Evolutionary conservation across 2,113 vertebrate genomes (phyloP).

Genomic region (Choloepus hoffmanni): DNA sequence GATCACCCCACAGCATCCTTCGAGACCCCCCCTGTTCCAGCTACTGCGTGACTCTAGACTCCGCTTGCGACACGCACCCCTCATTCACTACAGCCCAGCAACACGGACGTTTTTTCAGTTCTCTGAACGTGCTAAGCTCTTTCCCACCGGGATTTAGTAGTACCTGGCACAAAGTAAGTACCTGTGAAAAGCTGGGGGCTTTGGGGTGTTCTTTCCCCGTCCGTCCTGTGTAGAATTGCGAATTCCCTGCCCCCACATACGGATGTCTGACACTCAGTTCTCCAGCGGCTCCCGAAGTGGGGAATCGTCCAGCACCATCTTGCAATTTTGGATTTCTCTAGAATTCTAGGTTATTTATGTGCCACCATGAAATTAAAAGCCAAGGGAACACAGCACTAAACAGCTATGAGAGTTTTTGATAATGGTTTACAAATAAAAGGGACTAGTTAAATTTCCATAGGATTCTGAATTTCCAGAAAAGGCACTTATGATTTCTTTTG

Average conservation of each 20-base stretch:
- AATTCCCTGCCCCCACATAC: neutral
- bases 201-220: neutral
- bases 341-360: slow-evolving; percentile 33
- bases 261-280: no score
- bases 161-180: neutral
- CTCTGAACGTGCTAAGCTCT: neutral
- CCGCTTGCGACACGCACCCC: neutral
- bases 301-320: neutral
- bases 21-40: no score
- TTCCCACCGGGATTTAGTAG: neutral
- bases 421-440: slow-evolving; percentile 36
- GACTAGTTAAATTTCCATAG: slow-evolving; percentile 9
- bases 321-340: neutral
- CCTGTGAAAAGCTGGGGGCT: neutral
- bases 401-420: neutral
- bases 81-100: neutral
- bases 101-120: neutral
- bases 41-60: neutral
- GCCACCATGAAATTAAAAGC: slow-evolving; percentile 16
- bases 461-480: neutral
- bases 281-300: neutral
- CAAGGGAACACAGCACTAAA: neutral
- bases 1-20: neutral
- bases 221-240: neutral
- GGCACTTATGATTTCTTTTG: neutral